Evolutionary conservation across 1,140 invertebrate genomes (phyloP).

Genomic region (Rhyzopertha dominica): DNA sequence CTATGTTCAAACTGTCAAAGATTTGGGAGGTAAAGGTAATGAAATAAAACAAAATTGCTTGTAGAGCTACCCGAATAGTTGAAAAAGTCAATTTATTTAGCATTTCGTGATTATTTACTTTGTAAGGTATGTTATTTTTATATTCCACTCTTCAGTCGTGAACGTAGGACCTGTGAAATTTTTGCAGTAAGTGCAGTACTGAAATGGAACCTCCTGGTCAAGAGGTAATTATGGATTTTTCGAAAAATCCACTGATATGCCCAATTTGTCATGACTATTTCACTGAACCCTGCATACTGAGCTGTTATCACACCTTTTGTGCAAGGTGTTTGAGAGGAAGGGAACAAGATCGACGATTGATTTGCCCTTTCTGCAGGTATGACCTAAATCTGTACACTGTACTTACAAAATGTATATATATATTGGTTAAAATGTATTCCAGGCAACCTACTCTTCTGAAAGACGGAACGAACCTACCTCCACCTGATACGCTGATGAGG

Average conservation of each 20-base stretch:
- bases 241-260: conserved; percentile 59
- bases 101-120: conserved; percentile 38
- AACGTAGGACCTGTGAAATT: conserved; percentile 1
- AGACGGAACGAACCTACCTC: conserved; percentile 55
- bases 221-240: conserved; percentile 39
- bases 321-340: conserved; percentile 57
- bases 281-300: conserved; percentile 60
- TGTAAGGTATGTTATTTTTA: conserved; percentile 26
- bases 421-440: conserved; percentile 20
- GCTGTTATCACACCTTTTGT: conserved; percentile 67
- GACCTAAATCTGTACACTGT: conserved; percentile 10
- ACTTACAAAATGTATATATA: conserved; percentile 8
- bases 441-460: conserved; percentile 58
- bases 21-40: too few relatives aligned
- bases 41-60: too few relatives aligned
- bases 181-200: conserved; percentile 25
- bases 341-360: conserved; percentile 56
- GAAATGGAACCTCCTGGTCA: conserved; percentile 40
- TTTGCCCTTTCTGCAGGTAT: conserved; percentile 65
- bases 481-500: conserved; percentile 57
- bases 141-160: not conserved
- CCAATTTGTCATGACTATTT: conserved; percentile 64
- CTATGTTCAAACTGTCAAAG: too few relatives aligned
- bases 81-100: too few relatives aligned
- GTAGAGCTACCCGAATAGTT: too few relatives aligned